Evolutionary conservation across 2,113 vertebrate species (phyloP).

Genomic region (Paramormyrops kingsleyae): DNA sequence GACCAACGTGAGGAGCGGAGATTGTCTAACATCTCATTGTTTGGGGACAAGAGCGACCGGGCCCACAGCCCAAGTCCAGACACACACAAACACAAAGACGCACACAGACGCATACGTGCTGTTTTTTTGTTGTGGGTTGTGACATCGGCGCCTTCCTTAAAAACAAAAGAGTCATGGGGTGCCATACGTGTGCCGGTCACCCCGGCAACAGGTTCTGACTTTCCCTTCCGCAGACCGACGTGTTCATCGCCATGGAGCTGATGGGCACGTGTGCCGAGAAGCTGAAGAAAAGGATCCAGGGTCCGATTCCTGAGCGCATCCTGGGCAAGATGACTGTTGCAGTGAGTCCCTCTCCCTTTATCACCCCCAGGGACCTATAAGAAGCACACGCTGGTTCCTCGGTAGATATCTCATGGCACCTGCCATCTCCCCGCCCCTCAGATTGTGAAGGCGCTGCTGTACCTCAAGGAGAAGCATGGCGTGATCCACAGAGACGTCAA

Average conservation of each 20-base stretch:
- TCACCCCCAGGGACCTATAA: background rate
- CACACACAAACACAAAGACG: background rate
- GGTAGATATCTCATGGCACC: background rate
- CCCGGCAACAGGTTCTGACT: background rate
- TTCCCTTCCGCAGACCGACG: slow-evolving; percentile 68
- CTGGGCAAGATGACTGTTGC: slow-evolving; percentile 92
- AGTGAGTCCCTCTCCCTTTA: slow-evolving; percentile 53
- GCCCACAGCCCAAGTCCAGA: background rate
- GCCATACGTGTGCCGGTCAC: background rate
- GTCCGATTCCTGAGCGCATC: slow-evolving; percentile 85
- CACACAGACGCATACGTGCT: background rate
- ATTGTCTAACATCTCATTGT: background rate
- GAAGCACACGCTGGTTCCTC: background rate
- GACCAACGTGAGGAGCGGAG: slow-evolving; percentile 70
- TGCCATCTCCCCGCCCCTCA: slow-evolving; percentile 32
- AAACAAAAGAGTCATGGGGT: background rate
- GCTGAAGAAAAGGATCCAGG: slow-evolving; percentile 90
- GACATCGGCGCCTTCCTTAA: background rate
- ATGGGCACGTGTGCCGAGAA: slow-evolving; percentile 94
- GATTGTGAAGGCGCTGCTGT: slow-evolving; percentile 85
- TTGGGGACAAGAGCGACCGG: background rate
- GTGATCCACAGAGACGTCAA: slow-evolving; percentile 92
- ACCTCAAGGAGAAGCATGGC: slow-evolving; percentile 90
- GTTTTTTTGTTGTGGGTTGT: background rate
- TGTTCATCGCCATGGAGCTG: slow-evolving; percentile 94